A percentile compares a stretch with the other conserved stretches of the same genome.
phyloP scores from a whole-genome alignment of 2,888 invertebrate genomes.

The Drosophila mimica region DNA sequence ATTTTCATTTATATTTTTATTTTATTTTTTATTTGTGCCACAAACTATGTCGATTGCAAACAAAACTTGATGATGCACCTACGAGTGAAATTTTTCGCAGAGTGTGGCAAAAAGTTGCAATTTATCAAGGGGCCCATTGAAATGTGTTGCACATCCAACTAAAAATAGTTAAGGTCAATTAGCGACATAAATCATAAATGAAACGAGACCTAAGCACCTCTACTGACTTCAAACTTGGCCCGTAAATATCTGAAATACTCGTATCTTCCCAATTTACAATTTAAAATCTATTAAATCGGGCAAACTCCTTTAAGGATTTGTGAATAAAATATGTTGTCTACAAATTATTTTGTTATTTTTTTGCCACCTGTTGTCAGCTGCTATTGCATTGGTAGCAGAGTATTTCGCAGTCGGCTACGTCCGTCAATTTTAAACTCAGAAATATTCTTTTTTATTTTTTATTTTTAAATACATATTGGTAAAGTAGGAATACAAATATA shows the following conservation, averaged over 20 bases:
- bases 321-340: background rate
- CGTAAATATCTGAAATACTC: too few species aligned
- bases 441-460: background rate
- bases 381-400: background rate
- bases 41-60: background rate
- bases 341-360: too few species aligned
- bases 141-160: background rate
- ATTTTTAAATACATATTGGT: too few species aligned
- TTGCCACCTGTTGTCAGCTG: background rate
- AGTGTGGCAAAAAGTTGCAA: background rate
- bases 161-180: background rate
- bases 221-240: background rate
- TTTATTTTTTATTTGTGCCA: background rate
- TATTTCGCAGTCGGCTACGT: background rate
- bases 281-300: background rate
- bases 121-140: background rate
- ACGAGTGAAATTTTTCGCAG: background rate
- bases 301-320: background rate
- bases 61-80: background rate
- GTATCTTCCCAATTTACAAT: too few species aligned
- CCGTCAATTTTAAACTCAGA: background rate
- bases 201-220: background rate
- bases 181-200: background rate
- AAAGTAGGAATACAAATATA: background rate
- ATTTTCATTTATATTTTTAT: background rate